Evolutionary conservation across 2,113 vertebrate species (phyloP), one percentile per base, ranked within the genome.

Genomic region (Sisor rabdophorus): DNA sequence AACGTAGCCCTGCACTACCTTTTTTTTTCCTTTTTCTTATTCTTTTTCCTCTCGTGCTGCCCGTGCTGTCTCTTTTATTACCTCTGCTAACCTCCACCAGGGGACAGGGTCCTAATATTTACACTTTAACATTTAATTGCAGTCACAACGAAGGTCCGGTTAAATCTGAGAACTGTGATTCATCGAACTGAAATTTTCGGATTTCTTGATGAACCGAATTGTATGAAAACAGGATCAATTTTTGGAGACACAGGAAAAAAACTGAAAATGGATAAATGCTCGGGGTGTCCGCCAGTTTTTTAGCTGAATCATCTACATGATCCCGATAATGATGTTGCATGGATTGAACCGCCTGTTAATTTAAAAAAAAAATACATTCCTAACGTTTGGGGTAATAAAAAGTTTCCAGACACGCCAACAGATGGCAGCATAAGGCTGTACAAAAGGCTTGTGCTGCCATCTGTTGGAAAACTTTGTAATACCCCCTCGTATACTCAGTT

Each of bases 1-100:
- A 98, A 24, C 32, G 84, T 92, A 84, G 88, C 89, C 84, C 89
- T 91, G 82, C 60, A 80, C 79, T 75, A 80, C 74, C 40, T 53
- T 61, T 28, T 73, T 40, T 44, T 63, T 63, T 54, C 70, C 68
- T 54, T 28, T 4, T 10, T 76, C 50, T 64, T 53, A 76, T 60
- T 32, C 56, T 32, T 9, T 12, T 15, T 20, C 36, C 30, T 71
- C 76, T 75, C 24, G 44, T 47, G 5, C 63, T 68, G 55, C 50
- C 17, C 10, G 60, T 24, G 16, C 36, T 54, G 54, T 36, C 64
- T 61, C 53, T 36, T 44, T 24, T 65, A 32, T 59, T 75, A 70
- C 54, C 55, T 44, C 47, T 52, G 4, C 22, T 74, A 47, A 61
- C 36, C 63, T 64, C 68, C 26, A 56, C 61, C 17, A 20, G 28